A percentile compares a stretch with the other conserved stretches of the same genome.
phyloP scores from a whole-genome alignment of 2,888 invertebrate species.

The Dynastes tityus region DNA sequence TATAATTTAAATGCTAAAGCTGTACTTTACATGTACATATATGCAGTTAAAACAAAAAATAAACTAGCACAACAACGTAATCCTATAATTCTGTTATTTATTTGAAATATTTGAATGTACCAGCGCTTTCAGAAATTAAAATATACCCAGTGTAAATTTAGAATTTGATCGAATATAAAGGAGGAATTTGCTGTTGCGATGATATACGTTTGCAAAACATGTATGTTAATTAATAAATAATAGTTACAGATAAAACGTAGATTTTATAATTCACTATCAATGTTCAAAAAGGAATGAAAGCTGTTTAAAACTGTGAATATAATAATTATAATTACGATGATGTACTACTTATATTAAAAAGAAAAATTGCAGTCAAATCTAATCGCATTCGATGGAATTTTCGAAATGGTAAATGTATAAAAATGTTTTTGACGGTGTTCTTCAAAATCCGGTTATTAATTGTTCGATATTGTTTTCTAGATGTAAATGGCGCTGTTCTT shows the following conservation, averaged over 20 bases:
- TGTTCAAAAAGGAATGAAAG: slow-evolving; percentile 32
- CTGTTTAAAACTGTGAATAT: slow-evolving; percentile 41
- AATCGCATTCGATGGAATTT: slow-evolving; percentile 26
- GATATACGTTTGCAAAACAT: slow-evolving; percentile 14
- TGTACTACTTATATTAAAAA: slow-evolving; percentile 15
- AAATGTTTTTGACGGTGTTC: background rate
- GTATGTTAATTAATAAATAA: background rate
- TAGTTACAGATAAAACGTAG: slow-evolving; percentile 12
- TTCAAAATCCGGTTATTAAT: background rate
- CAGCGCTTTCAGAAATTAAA: slow-evolving; percentile 1
- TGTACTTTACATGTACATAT: too few species aligned
- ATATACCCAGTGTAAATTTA: background rate
- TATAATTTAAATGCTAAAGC: slow-evolving; percentile 10
- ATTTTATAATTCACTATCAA: slow-evolving; percentile 39
- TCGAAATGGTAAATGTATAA: background rate
- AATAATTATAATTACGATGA: background rate
- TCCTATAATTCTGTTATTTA: background rate
- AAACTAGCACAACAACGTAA: slow-evolving; percentile 1
- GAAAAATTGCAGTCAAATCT: slow-evolving; percentile 1
- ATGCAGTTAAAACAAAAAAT: background rate
- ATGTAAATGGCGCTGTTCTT: background rate
- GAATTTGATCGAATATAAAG: background rate
- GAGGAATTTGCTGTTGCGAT: background rate
- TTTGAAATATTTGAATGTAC: background rate
- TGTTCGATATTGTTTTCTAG: background rate